Evolutionary conservation across 2,797 vertebrate species (phyloP).

Genomic region (Acrossocheilus fasciatus): DNA sequence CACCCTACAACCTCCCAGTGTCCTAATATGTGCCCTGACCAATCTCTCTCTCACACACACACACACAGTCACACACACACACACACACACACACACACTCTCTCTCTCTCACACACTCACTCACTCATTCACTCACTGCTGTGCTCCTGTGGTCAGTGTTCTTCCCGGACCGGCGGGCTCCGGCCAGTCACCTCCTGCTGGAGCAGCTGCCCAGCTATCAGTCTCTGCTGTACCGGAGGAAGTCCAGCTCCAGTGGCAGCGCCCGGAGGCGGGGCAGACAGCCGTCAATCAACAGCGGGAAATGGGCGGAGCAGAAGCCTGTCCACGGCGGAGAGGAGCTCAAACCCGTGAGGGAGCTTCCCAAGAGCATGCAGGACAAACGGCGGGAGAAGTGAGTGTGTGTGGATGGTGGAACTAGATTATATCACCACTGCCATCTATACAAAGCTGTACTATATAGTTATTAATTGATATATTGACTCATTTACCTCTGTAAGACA

Average conservation of each 20-base stretch:
- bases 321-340: slow-evolving; percentile 41
- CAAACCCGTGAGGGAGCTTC: slow-evolving; percentile 73
- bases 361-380: slow-evolving; percentile 83
- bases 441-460: too few relatives aligned
- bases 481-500: too few relatives aligned
- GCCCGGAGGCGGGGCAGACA: slow-evolving; percentile 68
- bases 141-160: slow-evolving; percentile 67
- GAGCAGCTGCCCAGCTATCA: slow-evolving; percentile 93
- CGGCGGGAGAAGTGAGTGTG: slow-evolving; percentile 79
- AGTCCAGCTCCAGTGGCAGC: slow-evolving; percentile 56
- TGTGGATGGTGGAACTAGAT: neutral
- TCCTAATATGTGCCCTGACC: neutral
- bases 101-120: too few relatives aligned
- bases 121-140: neutral
- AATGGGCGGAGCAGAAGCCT: slow-evolving; percentile 61
- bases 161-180: slow-evolving; percentile 66
- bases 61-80: too few relatives aligned
- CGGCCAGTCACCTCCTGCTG: slow-evolving; percentile 81
- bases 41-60: too few relatives aligned
- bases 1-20: neutral
- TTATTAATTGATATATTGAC: too few relatives aligned
- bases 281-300: slow-evolving; percentile 66
- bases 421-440: too few relatives aligned
- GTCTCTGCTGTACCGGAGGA: slow-evolving; percentile 84
- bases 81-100: neutral